Base-by-base conservation (phyloP, 1,140 invertebrate species). In the Lordiphosa clarofinis region DNA sequence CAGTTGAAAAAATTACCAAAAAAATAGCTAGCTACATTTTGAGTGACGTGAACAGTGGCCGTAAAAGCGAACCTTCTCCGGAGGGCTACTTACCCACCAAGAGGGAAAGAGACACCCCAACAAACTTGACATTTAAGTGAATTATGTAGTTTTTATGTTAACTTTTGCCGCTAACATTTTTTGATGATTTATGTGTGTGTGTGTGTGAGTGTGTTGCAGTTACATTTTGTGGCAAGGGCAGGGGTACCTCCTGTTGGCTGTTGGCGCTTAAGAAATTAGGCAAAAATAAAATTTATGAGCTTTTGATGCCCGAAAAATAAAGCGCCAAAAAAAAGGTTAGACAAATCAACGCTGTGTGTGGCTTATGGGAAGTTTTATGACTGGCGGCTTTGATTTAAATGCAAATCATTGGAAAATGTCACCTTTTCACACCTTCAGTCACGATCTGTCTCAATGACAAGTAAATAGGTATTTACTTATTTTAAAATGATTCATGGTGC, bases 351-450 rank as follows among this genome's bases (percentile, higher is more conserved):
- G 38, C 44, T 55, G 64, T 57, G 56, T 62, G 65, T 43, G 65
- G 60, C 54, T 24, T 43, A 35, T 33, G 8, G 35, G 13, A 7
- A 5, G 37, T 31, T 36, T 35, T 24, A 24, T 11, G 48, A n/a
- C 43, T 76, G 62, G 59, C 53, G 78, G 49, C 36, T 81, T 81
- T 81, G 76, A 81, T 81, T 81, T 82, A 82, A 82, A 82, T 81
- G 76, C 72, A 82, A 81, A 81, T 81, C 52, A 53, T 13, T 33
- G 33, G 24, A 44, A 78, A 79, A 73, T 63, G 69, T 82, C 76
- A 82, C 65, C 67, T 53, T 65, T 53, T 81, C 76, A 70, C 76
- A 82, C 69, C 67, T 56, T 65, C 48, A 68, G 75, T 81, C 76
- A 82, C 76, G 76, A 82, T 61, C 37, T 55, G 31, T n/a, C 39